Base-by-base conservation (phyloP, 2,113 vertebrate genomes). In the Sialia sialis region DNA sequence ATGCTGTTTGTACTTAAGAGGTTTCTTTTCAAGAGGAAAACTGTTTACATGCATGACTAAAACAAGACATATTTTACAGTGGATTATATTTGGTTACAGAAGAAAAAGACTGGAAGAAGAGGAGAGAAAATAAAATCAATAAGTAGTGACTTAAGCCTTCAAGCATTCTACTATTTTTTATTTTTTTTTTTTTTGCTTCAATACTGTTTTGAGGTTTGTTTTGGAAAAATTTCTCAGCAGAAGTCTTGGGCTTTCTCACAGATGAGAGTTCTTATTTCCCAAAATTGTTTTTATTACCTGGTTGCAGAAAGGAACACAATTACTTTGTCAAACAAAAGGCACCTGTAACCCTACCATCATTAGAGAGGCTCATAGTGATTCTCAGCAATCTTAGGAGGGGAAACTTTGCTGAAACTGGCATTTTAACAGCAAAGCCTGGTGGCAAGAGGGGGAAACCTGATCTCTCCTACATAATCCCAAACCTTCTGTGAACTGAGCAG, bases 81-180 rank as follows among this genome's bases (percentile, higher is more conserved):
- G 75, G 90, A 95, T 84, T 32, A 67, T 51, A 79, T 67, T 96
- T 79, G 69, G 56, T 89, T 73, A 87, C 32, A 51, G 87, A 90
- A 79, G 51, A 64, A 69, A 89, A 67, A 16, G 55, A 36, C 34
- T 55, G 36, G 11, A 79, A 88, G 41, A 63, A 5, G 3, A 36
- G 17, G 18, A 90, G 48, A 77, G 56, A 72, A 94, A 95, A 91
- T 75, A 54, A 77, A 93, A 95, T 41, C 67, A 93, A 17, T 69
- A 63, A 96, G 79, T 11, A 19, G 17, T 72, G 78, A 93, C n/a
- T 88, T 93, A 77, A 95, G 39, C 55, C 10, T 67, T 78, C 69
- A 94, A 79, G 77, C 27, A 52, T 83, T 78, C 48, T 60, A 39
- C 8, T 20, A 14, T 67, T 52, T 63, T 56, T 39, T 39, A 13